phyloP scores from a whole-genome alignment of 2,888 invertebrate species.

The Dolomedes plantarius region DNA sequence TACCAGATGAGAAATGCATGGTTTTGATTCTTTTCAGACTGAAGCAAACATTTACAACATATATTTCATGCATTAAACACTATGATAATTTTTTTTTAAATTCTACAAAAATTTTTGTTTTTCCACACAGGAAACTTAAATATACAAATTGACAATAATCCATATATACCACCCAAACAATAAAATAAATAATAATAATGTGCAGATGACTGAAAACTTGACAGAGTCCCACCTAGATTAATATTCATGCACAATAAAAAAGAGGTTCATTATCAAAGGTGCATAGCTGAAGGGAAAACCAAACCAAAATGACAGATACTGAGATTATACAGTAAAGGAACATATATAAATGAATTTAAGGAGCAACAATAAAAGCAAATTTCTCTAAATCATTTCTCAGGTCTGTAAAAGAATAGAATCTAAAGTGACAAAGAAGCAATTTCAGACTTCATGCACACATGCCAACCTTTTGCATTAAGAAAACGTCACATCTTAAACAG shows the following conservation, averaged over 20 bases:
- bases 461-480: background rate
- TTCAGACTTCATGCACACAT: background rate
- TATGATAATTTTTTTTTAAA: too few species aligned
- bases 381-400: background rate
- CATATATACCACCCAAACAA: too few species aligned
- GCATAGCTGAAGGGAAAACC: constrained; percentile 24
- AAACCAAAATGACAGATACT: background rate
- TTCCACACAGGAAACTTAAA: too few species aligned
- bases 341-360: background rate
- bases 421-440: background rate
- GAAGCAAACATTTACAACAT: too few species aligned
- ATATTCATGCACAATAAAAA: background rate
- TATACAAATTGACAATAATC: too few species aligned
- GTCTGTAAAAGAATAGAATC: background rate
- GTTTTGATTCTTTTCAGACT: too few species aligned
- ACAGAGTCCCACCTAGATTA: background rate
- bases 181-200: constrained; percentile 8
- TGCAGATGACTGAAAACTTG: background rate
- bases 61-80: too few species aligned
- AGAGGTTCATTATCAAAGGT: background rate
- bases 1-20: too few species aligned
- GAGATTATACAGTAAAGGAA: background rate
- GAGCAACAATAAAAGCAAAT: background rate
- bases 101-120: too few species aligned
- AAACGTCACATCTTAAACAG: too few species aligned